Evolutionary conservation across 30 jellyfish, hydroid and myxozoan genomes (phyloP), one percentile per base, ranked within the genome.

Genomic region (Aurelia coerulea): DNA sequence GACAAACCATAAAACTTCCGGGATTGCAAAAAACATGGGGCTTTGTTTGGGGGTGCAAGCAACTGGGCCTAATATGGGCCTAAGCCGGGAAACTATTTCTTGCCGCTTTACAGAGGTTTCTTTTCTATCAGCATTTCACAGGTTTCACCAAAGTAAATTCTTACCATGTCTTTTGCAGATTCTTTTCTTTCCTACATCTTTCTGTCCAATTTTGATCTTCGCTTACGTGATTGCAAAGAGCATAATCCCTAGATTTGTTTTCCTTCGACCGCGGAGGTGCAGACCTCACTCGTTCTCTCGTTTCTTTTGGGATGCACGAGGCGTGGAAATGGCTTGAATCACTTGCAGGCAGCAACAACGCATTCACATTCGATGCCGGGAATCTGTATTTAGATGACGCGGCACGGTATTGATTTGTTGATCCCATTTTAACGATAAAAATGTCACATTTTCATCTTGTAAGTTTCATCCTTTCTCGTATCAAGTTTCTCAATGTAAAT

Each of bases 221-320:
- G n/a, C 67, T 79, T 62, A 91, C 97, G 73, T 84, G 95, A 74
- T 91, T 84, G 88, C 97, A 91, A 4, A 84, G 86, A 37, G 89
- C 73, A 64, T 84, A 91, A 78, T 91, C 97, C 37, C 87, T 68
- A 46, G 89, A 59, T 32, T 81, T 78, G 80, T 39, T 83, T 34
- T 83, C 92, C 62, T 74, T 74, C 13, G 90, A n/a, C 52, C 92
- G 71, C 76, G 97, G 95, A 54, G 97, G 97, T 10, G 97, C 97
- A 18, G 97, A 91, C 59, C 74, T 84, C 10, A 84, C 86, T 32
- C 97, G 88, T 53, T 91, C 97, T 78, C 62, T 91, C 49, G 90
- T 78, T 39, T 91, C 97, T 65, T 84, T 91, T 32, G 97, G 96
- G 32, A 91, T 68, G 74, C 97, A 91, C n/a, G 92, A 46, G 18